Conservation (phyloP, 2,113 vertebrate genomes). For the Grantiella picta region DNA sequence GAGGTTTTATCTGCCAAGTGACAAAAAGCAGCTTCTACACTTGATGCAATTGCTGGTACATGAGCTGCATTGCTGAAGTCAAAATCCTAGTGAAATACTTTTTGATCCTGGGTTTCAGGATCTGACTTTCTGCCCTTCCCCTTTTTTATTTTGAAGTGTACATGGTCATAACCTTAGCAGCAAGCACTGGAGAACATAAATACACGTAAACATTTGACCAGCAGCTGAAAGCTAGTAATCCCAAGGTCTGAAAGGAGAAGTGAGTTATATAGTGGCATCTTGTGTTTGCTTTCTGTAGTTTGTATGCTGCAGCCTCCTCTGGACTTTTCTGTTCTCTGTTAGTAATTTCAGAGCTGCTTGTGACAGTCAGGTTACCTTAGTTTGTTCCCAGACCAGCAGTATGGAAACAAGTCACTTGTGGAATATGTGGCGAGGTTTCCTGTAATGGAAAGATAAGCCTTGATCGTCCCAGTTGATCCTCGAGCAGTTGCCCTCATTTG, state of each 20-base stretch:
- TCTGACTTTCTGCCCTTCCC: not conserved
- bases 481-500: conserved; percentile 28
- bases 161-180: not conserved
- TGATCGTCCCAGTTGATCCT: not conserved
- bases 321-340: not conserved
- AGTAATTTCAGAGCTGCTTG: not conserved
- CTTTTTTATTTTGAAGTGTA: not conserved
- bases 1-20: not conserved
- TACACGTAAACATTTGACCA: not conserved
- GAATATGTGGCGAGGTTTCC: not conserved
- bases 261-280: not conserved
- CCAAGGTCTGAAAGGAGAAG: not conserved
- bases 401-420: not conserved
- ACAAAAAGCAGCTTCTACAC: not conserved
- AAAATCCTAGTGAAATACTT: not conserved
- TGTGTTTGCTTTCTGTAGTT: not conserved
- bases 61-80: not conserved
- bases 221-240: not conserved
- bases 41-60: not conserved
- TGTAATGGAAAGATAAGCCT: conserved; percentile 24
- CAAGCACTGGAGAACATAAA: not conserved
- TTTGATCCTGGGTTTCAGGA: not conserved
- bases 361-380: not conserved
- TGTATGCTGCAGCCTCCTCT: not conserved
- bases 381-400: not conserved